Percentiles rank a stretch among this genome's conserved stretches.
Conservation (phyloP, 2,113 vertebrate species). For the Psilopogon haemacephalus region DNA sequence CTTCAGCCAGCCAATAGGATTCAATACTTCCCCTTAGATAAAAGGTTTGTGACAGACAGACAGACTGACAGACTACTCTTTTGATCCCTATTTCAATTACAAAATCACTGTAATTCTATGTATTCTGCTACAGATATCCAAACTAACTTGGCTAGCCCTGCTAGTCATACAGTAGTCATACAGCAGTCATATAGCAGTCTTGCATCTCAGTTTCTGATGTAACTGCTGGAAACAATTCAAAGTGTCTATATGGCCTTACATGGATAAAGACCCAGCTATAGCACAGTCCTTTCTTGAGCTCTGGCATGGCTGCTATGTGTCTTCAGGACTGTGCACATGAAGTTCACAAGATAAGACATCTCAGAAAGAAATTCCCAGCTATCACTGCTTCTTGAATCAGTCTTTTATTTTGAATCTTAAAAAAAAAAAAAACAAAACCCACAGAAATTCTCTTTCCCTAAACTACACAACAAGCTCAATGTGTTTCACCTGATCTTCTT, state of each 20-base stretch:
- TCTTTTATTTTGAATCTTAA: background rate
- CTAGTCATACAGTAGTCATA: background rate
- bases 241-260: constrained; percentile 10
- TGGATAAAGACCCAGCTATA: background rate
- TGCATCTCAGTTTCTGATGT: background rate
- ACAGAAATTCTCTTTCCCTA: background rate
- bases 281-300: background rate
- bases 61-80: background rate
- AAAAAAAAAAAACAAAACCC: background rate
- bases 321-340: background rate
- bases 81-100: background rate
- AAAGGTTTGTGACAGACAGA: background rate
- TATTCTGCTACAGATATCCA: background rate
- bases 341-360: background rate
- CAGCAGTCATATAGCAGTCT: constrained; percentile 5
- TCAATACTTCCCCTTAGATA: background rate
- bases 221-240: constrained; percentile 32
- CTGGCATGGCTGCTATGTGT: background rate
- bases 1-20: background rate
- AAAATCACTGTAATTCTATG: background rate
- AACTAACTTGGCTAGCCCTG: background rate
- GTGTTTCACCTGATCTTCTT: background rate
- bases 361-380: background rate
- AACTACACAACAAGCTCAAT: background rate
- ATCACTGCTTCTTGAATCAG: background rate